Conservation (phyloP, 2,888 invertebrate species). For the Drosophila cognata region DNA sequence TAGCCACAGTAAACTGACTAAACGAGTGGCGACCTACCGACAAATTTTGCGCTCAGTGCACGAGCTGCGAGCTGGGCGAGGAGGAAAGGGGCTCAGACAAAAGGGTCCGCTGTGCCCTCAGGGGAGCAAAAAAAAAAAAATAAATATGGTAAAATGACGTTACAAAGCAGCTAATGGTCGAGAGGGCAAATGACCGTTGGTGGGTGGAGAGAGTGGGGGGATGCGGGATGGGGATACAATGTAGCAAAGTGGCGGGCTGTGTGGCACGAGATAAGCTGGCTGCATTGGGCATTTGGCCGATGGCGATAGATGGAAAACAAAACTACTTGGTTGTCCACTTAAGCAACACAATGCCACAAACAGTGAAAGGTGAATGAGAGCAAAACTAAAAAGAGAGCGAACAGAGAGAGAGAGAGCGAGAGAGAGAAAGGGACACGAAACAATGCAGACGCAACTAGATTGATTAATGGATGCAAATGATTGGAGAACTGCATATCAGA, state of each 20-base stretch:
- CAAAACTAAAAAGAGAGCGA: neutral
- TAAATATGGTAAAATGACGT: slow-evolving; percentile 49
- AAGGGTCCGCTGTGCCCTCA: slow-evolving; percentile 57
- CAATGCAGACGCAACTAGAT: slow-evolving; percentile 65
- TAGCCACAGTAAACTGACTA: slow-evolving; percentile 58
- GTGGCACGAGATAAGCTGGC: slow-evolving; percentile 67
- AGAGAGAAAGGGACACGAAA: slow-evolving; percentile 14
- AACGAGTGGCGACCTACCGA: slow-evolving; percentile 38
- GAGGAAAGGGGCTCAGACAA: slow-evolving; percentile 39
- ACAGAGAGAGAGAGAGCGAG: neutral
- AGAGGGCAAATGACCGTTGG: slow-evolving; percentile 18
- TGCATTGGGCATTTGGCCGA: slow-evolving; percentile 58
- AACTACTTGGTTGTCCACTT: slow-evolving; percentile 71
- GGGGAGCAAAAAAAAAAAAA: slow-evolving; percentile 39
- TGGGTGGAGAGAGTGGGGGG: neutral
- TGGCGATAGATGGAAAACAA: slow-evolving; percentile 54
- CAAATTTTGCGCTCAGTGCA: slow-evolving; percentile 55
- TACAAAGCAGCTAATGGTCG: slow-evolving; percentile 65
- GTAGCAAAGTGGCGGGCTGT: slow-evolving; percentile 61
- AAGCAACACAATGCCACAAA: slow-evolving; percentile 58
- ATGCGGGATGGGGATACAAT: neutral
- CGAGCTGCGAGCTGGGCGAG: slow-evolving; percentile 7
- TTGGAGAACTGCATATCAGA: slow-evolving; percentile 76
- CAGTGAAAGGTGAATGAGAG: slow-evolving; percentile 45
- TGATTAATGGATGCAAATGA: slow-evolving; percentile 85